Evolutionary conservation across 2,113 vertebrate species (phyloP).

Genomic region (Thymallus thymallus): DNA sequence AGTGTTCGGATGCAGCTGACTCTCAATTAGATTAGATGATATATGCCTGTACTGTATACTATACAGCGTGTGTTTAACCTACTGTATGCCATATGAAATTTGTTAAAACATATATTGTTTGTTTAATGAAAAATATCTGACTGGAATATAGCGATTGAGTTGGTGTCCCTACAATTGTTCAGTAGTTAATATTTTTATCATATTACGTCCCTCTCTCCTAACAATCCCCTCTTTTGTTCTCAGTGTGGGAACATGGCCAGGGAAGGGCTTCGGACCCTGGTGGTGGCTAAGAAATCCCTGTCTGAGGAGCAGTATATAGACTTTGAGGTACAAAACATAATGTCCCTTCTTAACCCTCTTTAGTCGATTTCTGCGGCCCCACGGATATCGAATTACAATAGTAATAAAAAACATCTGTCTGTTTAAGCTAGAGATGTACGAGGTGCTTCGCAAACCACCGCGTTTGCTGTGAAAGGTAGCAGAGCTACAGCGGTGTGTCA

Average conservation of each 20-base stretch:
- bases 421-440: slow-evolving; percentile 79
- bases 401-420: no score
- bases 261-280: slow-evolving; percentile 92
- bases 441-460: slow-evolving; percentile 71
- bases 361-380: no score
- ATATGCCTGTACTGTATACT: no score
- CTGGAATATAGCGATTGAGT: no score
- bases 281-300: slow-evolving; percentile 90
- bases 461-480: no score
- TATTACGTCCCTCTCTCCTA: no score
- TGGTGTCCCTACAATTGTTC: no score
- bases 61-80: not conserved
- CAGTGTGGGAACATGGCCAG: slow-evolving; percentile 99
- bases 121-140: no score
- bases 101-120: no score
- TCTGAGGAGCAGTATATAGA: slow-evolving; percentile 97
- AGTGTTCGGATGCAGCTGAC: slow-evolving; percentile 41
- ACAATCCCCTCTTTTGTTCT: slow-evolving; percentile 3
- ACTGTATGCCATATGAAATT: not conserved
- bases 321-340: slow-evolving; percentile 84
- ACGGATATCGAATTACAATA: no score
- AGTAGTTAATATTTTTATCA: not conserved
- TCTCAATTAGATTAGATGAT: slow-evolving; percentile 20
- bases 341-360: slow-evolving; percentile 40
- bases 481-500: no score